Base-by-base conservation (phyloP, 2,797 vertebrate species). In the Gallinago solitaria region DNA sequence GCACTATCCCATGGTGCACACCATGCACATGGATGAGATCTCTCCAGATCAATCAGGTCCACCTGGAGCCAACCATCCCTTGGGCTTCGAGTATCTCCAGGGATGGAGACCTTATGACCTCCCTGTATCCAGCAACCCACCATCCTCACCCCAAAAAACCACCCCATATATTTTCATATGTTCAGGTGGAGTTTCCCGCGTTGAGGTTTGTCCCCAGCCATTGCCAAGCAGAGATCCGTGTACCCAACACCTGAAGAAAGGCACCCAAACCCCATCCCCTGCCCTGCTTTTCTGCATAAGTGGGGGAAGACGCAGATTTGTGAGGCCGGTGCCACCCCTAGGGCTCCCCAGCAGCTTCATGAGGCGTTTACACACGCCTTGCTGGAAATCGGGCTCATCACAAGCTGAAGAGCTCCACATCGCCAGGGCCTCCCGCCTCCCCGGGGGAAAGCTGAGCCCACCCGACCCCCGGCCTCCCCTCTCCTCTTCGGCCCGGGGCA, bases 131-230 rank as follows among this genome's bases (percentile, higher is more conserved):
- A 41, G 13, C 0, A 5, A 28, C 37, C 28, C 9, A 1, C 11
- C 33, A 4, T 9, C 28, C 3, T 7, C 54, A 1, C 68, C 2
- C 3, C 8, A 17, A 9, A 16, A 18, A 47, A 2, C 7, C 57
- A 60, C 5, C 9, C 11, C 68, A 1, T 0, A 0, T 2, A 2
- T 8, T 25, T 27, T 37, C 15, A 1, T 1, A 2, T 0, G 0
- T 16, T 37, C 32, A 14, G 15, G 0, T 0, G 5, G n/a, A 14
- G 21, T 1, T 47, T 4, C 25, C 5, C 6, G 0, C 3, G 2
- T 2, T 33, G 11, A 2, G 0, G 19, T 13, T 50, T 5, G 3
- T 5, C 54, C 30, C 63, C 14, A 8, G 23, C 45, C 33, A 6
- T 3, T 9, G 2, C 35, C 6, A 28, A 7, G 30, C 45, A 6